A percentile compares a stretch with the other conserved stretches of the same genome.
phyloP scores from a whole-genome alignment of 92 coral and sea anemone species.

The Plumapathes pennacea region DNA sequence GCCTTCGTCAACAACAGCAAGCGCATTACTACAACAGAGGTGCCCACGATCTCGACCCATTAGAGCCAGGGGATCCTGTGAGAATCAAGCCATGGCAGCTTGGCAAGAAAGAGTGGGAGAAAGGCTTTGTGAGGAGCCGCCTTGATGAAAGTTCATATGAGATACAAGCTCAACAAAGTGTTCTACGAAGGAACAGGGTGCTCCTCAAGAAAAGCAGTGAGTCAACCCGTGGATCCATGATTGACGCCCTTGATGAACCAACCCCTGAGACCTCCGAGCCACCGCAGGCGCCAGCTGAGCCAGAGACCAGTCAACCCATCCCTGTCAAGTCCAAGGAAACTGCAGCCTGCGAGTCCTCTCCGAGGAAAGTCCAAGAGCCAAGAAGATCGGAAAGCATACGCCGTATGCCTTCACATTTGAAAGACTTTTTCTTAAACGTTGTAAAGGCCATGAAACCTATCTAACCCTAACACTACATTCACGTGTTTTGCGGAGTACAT shows the following conservation, averaged over 20 bases:
- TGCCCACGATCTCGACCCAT: slow-evolving; percentile 7
- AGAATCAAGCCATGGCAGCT: slow-evolving; percentile 12
- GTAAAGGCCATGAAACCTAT: too few species aligned
- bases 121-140: slow-evolving; percentile 9
- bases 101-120: slow-evolving; percentile 21
- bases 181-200: too few species aligned
- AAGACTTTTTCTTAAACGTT: not conserved
- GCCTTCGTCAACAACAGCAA: slow-evolving; percentile 22
- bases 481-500: too few species aligned
- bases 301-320: too few species aligned
- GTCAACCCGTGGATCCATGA: not conserved
- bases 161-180: not conserved
- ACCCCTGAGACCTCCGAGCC: too few species aligned
- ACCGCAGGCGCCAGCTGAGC: too few species aligned
- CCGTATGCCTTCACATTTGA: not conserved
- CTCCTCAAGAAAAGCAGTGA: too few species aligned
- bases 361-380: not conserved
- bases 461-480: too few species aligned
- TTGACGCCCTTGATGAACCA: not conserved
- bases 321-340: not conserved
- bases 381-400: slow-evolving; percentile 2
- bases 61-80: slow-evolving; percentile 22
- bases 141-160: not conserved
- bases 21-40: slow-evolving; percentile 25
- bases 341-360: not conserved